These are phyloP conservation scores for Zaprionus nigranus DNA, from an alignment of 1,140 invertebrate genomes.

Conservation along the genomic window DNA sequence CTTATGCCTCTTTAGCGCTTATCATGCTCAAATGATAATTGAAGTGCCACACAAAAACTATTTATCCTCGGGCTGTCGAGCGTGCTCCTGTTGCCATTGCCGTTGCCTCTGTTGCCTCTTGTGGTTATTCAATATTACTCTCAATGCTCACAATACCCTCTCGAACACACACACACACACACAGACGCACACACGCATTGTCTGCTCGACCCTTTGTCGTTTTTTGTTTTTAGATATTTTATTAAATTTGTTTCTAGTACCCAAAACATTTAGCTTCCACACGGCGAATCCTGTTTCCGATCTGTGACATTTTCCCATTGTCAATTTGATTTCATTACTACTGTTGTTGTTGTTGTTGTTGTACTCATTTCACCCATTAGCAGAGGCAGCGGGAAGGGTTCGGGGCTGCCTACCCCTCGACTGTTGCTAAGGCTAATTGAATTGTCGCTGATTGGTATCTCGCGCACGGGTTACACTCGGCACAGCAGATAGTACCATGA, in stretches of 20 bases:
- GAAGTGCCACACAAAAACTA: slow-evolving; percentile 80
- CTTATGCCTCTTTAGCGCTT: slow-evolving; percentile 76
- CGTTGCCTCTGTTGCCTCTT: slow-evolving; percentile 44
- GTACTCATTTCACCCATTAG: slow-evolving; percentile 6
- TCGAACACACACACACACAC: slow-evolving; percentile 25
- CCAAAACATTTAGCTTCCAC: slow-evolving; percentile 42
- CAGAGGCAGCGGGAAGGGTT: not conserved
- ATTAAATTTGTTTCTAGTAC: slow-evolving; percentile 82
- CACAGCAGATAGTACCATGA: slow-evolving; percentile 12
- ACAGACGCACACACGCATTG: slow-evolving; percentile 24
- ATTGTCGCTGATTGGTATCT: slow-evolving; percentile 65
- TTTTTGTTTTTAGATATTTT: slow-evolving; percentile 69
- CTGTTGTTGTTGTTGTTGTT: slow-evolving; percentile 50
- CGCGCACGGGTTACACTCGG: slow-evolving; percentile 46
- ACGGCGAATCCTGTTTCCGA: slow-evolving; percentile 34
- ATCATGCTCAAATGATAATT: slow-evolving; percentile 84
- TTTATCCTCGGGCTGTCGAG: slow-evolving; percentile 78
- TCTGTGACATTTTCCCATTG: slow-evolving; percentile 77
- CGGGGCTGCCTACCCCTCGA: not conserved
- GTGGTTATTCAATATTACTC: slow-evolving; percentile 81
- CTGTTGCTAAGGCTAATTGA: slow-evolving; percentile 75
- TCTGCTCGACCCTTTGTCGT: slow-evolving; percentile 62
- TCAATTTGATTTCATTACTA: slow-evolving; percentile 66
- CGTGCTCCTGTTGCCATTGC: slow-evolving; percentile 48
- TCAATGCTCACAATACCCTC: slow-evolving; percentile 39